These are phyloP conservation scores for Ramazzottius varieornatus DNA, from an alignment of 2,888 invertebrate species.

Conservation along the genomic window DNA sequence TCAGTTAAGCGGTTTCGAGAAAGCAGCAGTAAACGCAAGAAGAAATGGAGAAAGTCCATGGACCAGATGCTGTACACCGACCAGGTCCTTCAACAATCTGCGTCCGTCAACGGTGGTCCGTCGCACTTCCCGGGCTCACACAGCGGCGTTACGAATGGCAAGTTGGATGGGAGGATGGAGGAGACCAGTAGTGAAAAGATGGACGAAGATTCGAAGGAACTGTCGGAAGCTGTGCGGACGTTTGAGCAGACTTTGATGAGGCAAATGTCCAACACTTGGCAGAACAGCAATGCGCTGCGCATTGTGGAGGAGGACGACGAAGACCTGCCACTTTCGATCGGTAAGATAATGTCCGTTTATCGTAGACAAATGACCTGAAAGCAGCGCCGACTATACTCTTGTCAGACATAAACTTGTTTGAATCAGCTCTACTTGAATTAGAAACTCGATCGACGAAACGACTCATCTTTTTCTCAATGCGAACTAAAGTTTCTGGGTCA, in stretches of 20 bases:
- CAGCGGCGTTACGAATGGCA: neutral
- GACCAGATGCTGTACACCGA: constrained; percentile 3
- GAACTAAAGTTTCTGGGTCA: too few relatives aligned
- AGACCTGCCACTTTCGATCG: too few relatives aligned
- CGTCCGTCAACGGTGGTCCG: neutral
- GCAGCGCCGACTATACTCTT: too few relatives aligned
- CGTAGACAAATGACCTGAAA: too few relatives aligned
- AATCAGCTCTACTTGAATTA: too few relatives aligned
- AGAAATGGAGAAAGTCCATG: neutral
- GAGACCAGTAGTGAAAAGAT: neutral
- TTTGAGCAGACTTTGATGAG: neutral
- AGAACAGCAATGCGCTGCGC: neutral
- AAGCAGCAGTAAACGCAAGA: neutral
- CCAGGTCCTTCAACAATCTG: neutral
- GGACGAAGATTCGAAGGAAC: neutral
- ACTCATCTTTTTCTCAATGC: too few relatives aligned
- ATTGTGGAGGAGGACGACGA: neutral
- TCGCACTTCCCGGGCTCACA: neutral
- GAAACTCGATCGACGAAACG: too few relatives aligned
- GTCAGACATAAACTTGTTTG: too few relatives aligned
- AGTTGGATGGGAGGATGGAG: neutral
- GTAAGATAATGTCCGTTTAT: too few relatives aligned
- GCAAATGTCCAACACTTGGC: neutral
- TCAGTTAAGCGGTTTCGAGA: neutral
- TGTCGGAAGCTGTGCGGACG: neutral